Conservation (phyloP, 1,140 invertebrate species). For the Agraylea sexmaculata region DNA sequence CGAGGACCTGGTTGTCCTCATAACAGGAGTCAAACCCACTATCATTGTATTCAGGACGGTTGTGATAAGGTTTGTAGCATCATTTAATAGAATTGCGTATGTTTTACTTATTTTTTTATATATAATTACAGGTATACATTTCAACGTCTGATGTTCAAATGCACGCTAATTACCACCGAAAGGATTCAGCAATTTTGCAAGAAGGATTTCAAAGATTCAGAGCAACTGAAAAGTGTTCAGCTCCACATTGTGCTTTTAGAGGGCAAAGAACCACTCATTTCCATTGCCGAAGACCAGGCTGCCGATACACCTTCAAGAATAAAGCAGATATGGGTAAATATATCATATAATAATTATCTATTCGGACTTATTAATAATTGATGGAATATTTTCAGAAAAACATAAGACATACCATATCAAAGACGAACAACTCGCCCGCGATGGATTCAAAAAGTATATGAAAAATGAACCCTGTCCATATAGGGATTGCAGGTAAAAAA, state of each 20-base stretch:
- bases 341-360: slow-evolving; percentile 2
- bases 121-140: slow-evolving; percentile 68
- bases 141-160: slow-evolving; percentile 98
- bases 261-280: slow-evolving; percentile 97
- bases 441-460: slow-evolving; percentile 98
- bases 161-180: slow-evolving; percentile 97
- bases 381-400: slow-evolving; percentile 64
- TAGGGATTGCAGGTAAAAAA: slow-evolving; percentile 58
- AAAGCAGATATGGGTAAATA: slow-evolving; percentile 97
- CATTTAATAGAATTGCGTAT: no score
- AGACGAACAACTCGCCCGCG: slow-evolving; percentile 87
- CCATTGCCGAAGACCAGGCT: slow-evolving; percentile 82
- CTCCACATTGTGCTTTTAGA: slow-evolving; percentile 78
- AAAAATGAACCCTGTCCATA: slow-evolving; percentile 91
- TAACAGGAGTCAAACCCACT: slow-evolving; percentile 95
- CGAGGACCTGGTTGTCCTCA: slow-evolving; percentile 67
- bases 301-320: slow-evolving; percentile 95
- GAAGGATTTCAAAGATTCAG: slow-evolving; percentile 89
- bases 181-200: slow-evolving; percentile 94
- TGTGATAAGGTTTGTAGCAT: slow-evolving; percentile 76
- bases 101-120: no score
- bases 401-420: slow-evolving; percentile 98
- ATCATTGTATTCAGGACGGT: slow-evolving; percentile 91
- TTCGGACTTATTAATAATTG: background rate
- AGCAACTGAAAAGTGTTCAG: slow-evolving; percentile 83